phyloP scores from a whole-genome alignment of 2,797 vertebrate genomes.

The Triplophysa yarkandensis region DNA sequence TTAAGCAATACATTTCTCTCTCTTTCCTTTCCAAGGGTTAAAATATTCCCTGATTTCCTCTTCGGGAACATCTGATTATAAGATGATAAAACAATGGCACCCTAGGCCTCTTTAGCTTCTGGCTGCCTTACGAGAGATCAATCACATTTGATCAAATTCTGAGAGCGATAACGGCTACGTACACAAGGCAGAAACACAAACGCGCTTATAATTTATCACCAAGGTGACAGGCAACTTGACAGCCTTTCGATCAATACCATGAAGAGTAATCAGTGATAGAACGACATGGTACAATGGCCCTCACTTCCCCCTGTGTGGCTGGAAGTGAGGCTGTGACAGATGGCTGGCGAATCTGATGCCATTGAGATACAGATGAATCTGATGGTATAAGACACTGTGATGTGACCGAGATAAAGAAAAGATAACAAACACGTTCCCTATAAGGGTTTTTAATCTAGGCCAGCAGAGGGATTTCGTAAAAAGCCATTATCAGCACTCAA shows the following conservation, averaged over 20 bases:
- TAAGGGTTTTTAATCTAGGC: conserved; percentile 90
- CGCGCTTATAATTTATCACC: conserved; percentile 56
- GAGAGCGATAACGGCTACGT: conserved; percentile 41
- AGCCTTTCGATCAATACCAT: conserved; percentile 80
- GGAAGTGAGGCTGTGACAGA: conserved; percentile 78
- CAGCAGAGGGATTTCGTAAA: conserved; percentile 86
- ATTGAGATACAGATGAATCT: conserved; percentile 71
- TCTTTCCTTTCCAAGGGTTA: conserved; percentile 6
- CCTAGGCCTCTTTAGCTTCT: conserved; percentile 40
- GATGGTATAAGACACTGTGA: conserved; percentile 76
- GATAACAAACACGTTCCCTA: conserved; percentile 85
- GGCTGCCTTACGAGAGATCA: conserved; percentile 28
- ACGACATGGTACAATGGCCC: conserved; percentile 11
- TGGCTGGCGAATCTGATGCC: conserved; percentile 67
- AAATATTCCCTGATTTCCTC: conserved; percentile 31
- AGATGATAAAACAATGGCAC: conserved; percentile 34
- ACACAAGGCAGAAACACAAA: conserved; percentile 49
- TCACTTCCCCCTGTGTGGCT: conserved; percentile 82
- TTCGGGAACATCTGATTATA: conserved; percentile 32
- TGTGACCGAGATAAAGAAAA: conserved; percentile 80
- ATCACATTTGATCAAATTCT: conserved; percentile 40
- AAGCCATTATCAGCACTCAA: conserved; percentile 88
- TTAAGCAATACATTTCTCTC: conserved; percentile 9
- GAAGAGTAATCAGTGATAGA: conserved; percentile 83
- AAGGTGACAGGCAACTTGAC: conserved; percentile 74